Conservation (phyloP, 2,113 vertebrate genomes). For the Elephantulus edwardii region DNA sequence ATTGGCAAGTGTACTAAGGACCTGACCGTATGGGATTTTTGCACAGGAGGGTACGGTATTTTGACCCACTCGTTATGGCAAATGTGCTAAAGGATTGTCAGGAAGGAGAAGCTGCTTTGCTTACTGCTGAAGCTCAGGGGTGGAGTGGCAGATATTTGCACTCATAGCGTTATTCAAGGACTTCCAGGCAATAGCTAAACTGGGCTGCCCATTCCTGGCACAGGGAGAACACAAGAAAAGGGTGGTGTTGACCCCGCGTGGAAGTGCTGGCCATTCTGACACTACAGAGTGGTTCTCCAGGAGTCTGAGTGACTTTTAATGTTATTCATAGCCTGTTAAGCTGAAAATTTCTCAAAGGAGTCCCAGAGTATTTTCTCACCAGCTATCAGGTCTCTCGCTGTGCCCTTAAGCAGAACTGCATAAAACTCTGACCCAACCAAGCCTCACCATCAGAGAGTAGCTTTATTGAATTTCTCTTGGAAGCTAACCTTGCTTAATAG, state of each 20-base stretch:
- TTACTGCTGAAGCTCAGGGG: neutral
- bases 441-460: neutral
- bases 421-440: conserved; percentile 10
- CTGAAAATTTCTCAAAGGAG: conserved; percentile 16
- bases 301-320: neutral
- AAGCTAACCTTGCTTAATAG: conserved; percentile 22
- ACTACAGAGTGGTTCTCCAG: neutral
- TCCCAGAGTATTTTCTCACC: neutral
- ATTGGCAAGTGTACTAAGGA: neutral
- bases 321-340: neutral
- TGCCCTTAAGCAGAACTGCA: neutral
- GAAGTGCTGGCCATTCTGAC: neutral
- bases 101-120: neutral
- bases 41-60: neutral
- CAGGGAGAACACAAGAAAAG: neutral
- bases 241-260: neutral
- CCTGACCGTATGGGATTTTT: neutral
- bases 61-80: neutral
- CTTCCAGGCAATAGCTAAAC: neutral
- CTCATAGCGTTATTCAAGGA: neutral
- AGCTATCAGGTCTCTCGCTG: neutral
- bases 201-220: neutral
- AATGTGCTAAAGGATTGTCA: neutral
- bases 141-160: neutral
- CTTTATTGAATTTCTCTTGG: conserved; percentile 21